Evolutionary conservation across 2,113 vertebrate species (phyloP).

Genomic region (Physeter macrocephalus): DNA sequence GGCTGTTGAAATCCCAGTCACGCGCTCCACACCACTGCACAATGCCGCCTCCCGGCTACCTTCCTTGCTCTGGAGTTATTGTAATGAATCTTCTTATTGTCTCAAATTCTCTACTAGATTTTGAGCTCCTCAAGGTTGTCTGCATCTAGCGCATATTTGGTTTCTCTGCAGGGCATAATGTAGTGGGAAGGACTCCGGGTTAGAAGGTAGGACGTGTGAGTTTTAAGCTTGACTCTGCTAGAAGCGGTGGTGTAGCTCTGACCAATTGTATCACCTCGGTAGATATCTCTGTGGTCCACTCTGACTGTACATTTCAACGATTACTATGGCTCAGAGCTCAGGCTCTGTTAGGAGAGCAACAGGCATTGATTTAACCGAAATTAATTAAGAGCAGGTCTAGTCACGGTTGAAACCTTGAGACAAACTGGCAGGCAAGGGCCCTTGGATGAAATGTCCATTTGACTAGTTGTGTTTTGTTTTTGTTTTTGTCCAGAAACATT

Average conservation of each 20-base stretch:
- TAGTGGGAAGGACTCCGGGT: not conserved
- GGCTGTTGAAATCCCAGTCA: not conserved
- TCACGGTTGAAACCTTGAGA: not conserved
- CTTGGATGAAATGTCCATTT: not conserved
- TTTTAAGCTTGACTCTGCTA: not conserved
- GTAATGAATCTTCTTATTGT: not conserved
- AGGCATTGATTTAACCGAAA: not conserved
- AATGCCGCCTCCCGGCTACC: not conserved
- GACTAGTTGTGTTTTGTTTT: not conserved
- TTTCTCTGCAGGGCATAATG: not conserved
- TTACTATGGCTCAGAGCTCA: not conserved
- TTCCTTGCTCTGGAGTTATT: not conserved
- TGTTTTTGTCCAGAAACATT: not conserved
- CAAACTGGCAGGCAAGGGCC: not conserved
- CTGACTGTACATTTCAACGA: not conserved
- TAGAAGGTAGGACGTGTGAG: not conserved
- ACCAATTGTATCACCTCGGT: not conserved
- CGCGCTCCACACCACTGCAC: not conserved
- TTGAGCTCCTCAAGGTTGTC: not conserved
- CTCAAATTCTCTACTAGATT: not conserved
- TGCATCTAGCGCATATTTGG: not conserved
- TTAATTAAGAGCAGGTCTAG: not conserved
- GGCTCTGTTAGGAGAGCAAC: not conserved
- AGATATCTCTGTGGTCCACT: not conserved
- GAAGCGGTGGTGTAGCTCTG: not conserved